A percentile compares a stretch with the other conserved stretches of the same genome.
These are phyloP conservation scores for Elachura formosa DNA, from an alignment of 2,113 vertebrate species.

Conservation along the genomic window DNA sequence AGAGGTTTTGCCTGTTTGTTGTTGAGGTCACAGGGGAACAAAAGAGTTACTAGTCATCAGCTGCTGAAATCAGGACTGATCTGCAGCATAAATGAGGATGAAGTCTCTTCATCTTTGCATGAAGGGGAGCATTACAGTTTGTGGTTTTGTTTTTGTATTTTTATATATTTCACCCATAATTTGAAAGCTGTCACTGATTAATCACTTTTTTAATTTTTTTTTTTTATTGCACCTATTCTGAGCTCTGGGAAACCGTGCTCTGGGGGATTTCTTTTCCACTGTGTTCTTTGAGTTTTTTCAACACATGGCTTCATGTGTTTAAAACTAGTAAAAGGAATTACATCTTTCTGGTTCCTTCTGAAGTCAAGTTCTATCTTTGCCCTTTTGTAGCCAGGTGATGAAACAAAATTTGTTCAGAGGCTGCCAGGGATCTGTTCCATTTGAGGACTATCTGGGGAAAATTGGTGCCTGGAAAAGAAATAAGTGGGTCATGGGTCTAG, in stretches of 20 bases:
- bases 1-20: background rate
- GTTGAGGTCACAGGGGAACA: background rate
- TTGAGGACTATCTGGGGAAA: background rate
- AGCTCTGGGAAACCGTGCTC: background rate
- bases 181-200: background rate
- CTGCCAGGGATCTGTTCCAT: background rate
- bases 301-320: no score
- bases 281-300: background rate
- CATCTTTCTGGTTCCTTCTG: background rate
- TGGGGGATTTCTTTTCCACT: background rate
- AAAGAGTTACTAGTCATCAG: background rate
- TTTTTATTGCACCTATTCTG: background rate
- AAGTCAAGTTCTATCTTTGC: background rate
- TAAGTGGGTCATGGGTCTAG: background rate
- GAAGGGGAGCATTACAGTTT: background rate
- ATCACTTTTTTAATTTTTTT: background rate
- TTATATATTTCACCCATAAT: background rate
- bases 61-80: background rate
- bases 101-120: background rate
- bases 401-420: background rate
- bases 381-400: background rate
- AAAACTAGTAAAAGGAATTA: background rate
- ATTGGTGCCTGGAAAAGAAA: background rate
- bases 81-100: background rate
- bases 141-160: background rate